Evolutionary conservation across 2,113 vertebrate genomes (phyloP).

Genomic region (Pterophyllum scalare): DNA sequence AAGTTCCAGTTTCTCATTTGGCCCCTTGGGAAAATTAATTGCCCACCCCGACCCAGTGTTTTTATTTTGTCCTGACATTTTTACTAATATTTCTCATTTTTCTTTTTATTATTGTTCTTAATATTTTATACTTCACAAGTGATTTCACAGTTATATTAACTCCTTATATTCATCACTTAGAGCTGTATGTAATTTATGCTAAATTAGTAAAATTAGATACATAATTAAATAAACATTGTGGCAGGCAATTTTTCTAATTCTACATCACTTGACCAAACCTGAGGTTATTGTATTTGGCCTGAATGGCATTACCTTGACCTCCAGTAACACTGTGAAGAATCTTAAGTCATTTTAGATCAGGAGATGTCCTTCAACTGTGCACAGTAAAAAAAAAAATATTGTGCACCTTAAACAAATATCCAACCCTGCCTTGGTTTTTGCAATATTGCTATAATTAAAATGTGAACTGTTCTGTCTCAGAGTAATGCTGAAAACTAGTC

Average conservation of each 20-base stretch:
- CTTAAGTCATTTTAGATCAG: background rate
- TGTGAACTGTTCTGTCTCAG: background rate
- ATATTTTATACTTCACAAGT: too few species aligned
- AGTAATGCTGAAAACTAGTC: background rate
- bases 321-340: background rate
- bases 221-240: background rate
- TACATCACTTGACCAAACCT: background rate
- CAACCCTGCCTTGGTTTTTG: background rate
- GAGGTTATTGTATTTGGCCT: background rate
- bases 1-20: background rate
- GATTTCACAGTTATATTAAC: too few species aligned
- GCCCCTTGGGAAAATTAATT: background rate
- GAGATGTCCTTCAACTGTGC: background rate
- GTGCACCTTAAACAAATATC: slow-evolving; percentile 4
- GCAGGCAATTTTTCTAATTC: background rate
- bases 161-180: too few species aligned
- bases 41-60: background rate
- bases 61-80: background rate
- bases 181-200: too few species aligned
- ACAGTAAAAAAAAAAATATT: background rate
- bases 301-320: background rate
- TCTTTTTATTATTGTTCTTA: too few species aligned
- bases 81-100: too few species aligned
- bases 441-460: background rate
- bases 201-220: too few species aligned